Evolutionary conservation across 2,113 vertebrate genomes (phyloP).

Genomic region (Limnothrissa miodon): DNA sequence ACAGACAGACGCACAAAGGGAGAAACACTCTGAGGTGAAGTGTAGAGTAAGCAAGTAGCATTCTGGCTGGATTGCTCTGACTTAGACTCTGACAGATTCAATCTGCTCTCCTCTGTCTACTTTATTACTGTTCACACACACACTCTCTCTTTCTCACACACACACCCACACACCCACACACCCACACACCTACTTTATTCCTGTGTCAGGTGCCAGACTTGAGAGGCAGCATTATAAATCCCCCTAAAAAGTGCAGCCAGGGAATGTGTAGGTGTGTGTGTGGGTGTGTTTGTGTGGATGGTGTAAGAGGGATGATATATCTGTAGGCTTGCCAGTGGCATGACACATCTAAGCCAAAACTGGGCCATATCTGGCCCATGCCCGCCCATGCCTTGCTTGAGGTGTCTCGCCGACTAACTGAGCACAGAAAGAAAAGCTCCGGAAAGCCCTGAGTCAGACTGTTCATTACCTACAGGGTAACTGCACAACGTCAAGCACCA

Average conservation of each 20-base stretch:
- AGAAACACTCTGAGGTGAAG: background rate
- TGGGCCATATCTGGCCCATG: background rate
- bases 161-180: no score
- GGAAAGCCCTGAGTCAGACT: constrained; percentile 31
- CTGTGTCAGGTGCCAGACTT: no score
- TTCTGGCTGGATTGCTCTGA: background rate
- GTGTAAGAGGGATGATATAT: background rate
- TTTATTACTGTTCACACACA: background rate
- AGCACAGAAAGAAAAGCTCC: background rate
- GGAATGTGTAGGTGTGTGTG: no score
- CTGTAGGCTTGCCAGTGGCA: no score
- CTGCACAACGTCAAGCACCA: constrained; percentile 34
- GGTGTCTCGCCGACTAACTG: background rate
- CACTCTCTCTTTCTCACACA: no score
- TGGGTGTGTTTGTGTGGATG: no score
- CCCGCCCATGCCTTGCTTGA: background rate
- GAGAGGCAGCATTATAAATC: background rate
- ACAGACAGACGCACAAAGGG: background rate
- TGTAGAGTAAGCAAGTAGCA: background rate
- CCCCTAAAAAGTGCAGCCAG: background rate
- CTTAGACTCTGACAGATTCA: background rate
- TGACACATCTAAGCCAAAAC: background rate
- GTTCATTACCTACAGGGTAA: constrained; percentile 33
- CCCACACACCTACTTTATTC: no score
- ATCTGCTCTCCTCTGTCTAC: background rate